Conservation (phyloP, 2,888 invertebrate species). For the Ptychoptera albimana region DNA sequence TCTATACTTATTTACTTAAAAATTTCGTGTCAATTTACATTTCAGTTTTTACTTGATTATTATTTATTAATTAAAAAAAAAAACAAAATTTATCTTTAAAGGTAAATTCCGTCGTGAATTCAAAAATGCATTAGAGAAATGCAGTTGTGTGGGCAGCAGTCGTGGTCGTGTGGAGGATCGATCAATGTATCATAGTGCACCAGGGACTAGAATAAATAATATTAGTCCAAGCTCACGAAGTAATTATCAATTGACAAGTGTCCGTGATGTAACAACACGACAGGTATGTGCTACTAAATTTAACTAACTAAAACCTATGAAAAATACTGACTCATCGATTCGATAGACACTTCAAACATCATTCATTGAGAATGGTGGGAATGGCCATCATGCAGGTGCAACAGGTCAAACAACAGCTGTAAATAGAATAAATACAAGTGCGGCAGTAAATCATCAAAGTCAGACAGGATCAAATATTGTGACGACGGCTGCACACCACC, state of each 20-base stretch:
- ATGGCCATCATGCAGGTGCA: slow-evolving; percentile 11
- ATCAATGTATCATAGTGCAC: slow-evolving; percentile 14
- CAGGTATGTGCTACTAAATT: slow-evolving; percentile 11
- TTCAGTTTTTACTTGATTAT: too few relatives aligned
- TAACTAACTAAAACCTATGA: background rate
- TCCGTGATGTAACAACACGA: slow-evolving; percentile 15
- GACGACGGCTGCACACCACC: background rate
- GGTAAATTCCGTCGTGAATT: slow-evolving; percentile 60
- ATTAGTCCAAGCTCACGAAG: slow-evolving; percentile 16
- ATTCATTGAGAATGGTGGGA: slow-evolving; percentile 15
- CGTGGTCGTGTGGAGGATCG: slow-evolving; percentile 15
- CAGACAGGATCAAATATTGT: too few relatives aligned
- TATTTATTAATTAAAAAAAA: background rate
- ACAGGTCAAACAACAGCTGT: too few relatives aligned
- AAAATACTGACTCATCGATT: too few relatives aligned
- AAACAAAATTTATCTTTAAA: slow-evolving; percentile 27
- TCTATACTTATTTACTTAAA: too few relatives aligned
- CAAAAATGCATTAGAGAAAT: slow-evolving; percentile 49
- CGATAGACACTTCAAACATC: slow-evolving; percentile 15
- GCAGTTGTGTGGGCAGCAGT: slow-evolving; percentile 27
- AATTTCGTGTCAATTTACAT: too few relatives aligned
- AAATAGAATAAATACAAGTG: too few relatives aligned
- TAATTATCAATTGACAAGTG: slow-evolving; percentile 17
- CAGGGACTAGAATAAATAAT: slow-evolving; percentile 15
- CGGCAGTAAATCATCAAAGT: background rate